Percentiles rank a stretch among this genome's conserved stretches.
phyloP scores from a whole-genome alignment of 2,113 vertebrate genomes.

The Apodemus sylvaticus region DNA sequence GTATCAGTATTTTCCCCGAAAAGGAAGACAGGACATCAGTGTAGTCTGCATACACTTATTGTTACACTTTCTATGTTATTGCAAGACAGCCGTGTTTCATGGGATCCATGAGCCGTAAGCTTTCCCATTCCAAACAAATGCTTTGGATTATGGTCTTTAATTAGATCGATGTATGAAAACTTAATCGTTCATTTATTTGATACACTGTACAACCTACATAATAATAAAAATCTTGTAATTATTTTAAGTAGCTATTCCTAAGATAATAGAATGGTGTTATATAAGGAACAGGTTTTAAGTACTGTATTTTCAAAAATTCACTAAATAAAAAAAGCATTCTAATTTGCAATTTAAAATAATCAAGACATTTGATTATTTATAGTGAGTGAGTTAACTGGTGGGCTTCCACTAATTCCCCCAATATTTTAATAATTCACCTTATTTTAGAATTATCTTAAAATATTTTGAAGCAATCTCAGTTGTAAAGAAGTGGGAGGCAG shows the following conservation, averaged over 20 bases:
- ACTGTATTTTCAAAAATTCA: background rate
- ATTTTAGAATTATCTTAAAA: conserved; percentile 5
- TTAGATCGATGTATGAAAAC: background rate
- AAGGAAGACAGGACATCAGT: background rate
- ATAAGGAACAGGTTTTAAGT: background rate
- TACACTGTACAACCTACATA: background rate
- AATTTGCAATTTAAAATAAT: conserved; percentile 22
- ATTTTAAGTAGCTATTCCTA: background rate
- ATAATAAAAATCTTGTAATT: background rate
- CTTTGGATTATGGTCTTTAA: background rate
- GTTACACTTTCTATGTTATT: background rate
- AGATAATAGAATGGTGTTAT: background rate
- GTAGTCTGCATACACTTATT: background rate
- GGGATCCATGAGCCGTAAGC: background rate
- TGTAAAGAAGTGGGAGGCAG: background rate
- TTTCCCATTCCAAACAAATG: conserved; percentile 3
- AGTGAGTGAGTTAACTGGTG: background rate
- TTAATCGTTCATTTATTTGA: conserved; percentile 26
- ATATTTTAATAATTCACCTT: background rate
- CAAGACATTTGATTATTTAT: background rate
- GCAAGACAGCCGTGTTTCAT: background rate
- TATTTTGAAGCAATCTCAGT: conserved; percentile 1
- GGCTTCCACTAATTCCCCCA: background rate
- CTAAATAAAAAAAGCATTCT: background rate
- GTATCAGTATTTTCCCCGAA: conserved; percentile 28